Conservation (phyloP, 2,888 invertebrate species). For the Tetranychus piercei region DNA sequence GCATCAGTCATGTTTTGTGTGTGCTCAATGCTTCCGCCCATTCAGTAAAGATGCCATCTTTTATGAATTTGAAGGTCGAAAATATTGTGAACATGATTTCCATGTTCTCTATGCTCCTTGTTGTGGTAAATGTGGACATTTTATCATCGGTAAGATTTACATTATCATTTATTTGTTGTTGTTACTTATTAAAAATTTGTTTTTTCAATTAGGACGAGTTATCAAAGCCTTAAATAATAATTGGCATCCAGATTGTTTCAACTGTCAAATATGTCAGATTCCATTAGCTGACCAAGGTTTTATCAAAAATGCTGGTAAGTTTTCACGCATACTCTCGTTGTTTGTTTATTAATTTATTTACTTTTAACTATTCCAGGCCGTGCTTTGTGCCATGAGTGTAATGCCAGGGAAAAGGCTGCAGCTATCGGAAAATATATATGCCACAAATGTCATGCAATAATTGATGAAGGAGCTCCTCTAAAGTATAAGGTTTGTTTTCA, state of each 20-base stretch:
- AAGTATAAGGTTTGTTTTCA: slow-evolving; percentile 32
- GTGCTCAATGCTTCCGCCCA: slow-evolving; percentile 29
- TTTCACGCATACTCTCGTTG: slow-evolving; percentile 21
- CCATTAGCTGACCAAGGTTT: slow-evolving; percentile 92
- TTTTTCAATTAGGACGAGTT: slow-evolving; percentile 52
- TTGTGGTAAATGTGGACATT: slow-evolving; percentile 65
- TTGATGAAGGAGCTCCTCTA: slow-evolving; percentile 37
- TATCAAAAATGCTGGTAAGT: slow-evolving; percentile 49
- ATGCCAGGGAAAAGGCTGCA: slow-evolving; percentile 82
- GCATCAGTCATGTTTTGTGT: slow-evolving; percentile 99
- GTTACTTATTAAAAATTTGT: not conserved
- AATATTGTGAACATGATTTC: slow-evolving; percentile 97
- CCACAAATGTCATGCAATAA: slow-evolving; percentile 73
- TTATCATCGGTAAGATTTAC: slow-evolving; percentile 48
- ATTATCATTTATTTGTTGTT: not conserved
- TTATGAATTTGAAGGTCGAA: slow-evolving; percentile 70
- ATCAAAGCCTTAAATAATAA: slow-evolving; percentile 98
- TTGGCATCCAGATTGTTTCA: slow-evolving; percentile 97
- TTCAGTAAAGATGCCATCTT: slow-evolving; percentile 20
- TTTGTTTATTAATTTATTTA: not conserved
- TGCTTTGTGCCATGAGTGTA: slow-evolving; percentile 84
- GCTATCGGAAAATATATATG: slow-evolving; percentile 90
- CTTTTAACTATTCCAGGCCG: slow-evolving; percentile 30
- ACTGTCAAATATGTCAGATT: slow-evolving; percentile 75
- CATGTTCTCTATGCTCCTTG: slow-evolving; percentile 88